phyloP scores from a whole-genome alignment of 2,888 invertebrate species.

The Epirrhoe tristata region DNA sequence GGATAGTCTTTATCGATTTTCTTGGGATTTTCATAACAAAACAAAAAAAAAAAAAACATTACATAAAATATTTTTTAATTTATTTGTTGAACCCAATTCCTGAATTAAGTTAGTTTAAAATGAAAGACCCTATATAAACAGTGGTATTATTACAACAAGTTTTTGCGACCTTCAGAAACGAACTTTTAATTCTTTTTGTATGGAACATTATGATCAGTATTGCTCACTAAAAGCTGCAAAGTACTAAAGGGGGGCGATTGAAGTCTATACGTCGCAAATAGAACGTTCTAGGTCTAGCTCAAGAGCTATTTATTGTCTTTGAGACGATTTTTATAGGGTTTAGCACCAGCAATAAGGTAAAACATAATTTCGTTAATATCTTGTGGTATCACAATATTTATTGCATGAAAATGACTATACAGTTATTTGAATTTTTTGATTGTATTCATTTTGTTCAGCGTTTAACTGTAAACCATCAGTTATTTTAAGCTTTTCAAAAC shows the following conservation, averaged over 20 bases:
- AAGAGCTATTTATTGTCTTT: constrained; percentile 23
- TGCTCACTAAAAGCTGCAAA: neutral
- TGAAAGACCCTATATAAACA: no score
- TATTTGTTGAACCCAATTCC: no score
- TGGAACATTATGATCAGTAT: neutral
- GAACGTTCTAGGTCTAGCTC: constrained; percentile 18
- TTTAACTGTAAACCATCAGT: constrained; percentile 1
- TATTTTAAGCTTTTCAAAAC: constrained; percentile 5
- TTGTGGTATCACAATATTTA: neutral
- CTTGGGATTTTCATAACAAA: no score
- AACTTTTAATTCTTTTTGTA: neutral
- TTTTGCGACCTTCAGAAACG: no score
- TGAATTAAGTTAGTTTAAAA: no score
- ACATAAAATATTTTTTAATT: no score
- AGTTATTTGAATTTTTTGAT: neutral
- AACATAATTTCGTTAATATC: neutral
- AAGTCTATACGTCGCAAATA: constrained; percentile 4
- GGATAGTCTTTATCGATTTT: no score
- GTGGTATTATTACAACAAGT: neutral
- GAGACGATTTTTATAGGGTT: constrained; percentile 16
- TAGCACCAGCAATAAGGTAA: constrained; percentile 7
- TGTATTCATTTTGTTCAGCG: constrained; percentile 5
- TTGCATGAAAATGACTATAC: neutral
- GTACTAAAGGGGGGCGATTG: neutral
- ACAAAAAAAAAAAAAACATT: no score